Percentiles rank a stretch among this genome's conserved stretches.
phyloP scores from a whole-genome alignment of 2,113 vertebrate genomes.

The Chamaea fasciata region DNA sequence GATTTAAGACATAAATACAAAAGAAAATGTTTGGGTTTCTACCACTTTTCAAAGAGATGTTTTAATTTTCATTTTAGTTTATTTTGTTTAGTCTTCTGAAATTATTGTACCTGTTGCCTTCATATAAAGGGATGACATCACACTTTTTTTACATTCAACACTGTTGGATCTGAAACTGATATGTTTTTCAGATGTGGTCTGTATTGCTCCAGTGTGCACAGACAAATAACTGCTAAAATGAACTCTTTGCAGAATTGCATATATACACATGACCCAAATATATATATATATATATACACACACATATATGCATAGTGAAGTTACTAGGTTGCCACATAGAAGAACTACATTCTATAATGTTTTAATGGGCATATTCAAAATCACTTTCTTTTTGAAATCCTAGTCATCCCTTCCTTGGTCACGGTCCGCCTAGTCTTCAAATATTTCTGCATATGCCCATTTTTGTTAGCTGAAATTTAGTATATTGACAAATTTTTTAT shows the following conservation, averaged over 20 bases:
- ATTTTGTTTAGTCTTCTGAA: not conserved
- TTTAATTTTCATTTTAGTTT: not conserved
- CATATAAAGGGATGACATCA: not conserved
- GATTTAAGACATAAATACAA: not conserved
- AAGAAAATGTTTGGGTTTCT: not conserved
- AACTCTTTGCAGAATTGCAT: not conserved
- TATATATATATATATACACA: not conserved
- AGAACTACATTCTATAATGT: not conserved
- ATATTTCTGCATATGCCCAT: not conserved
- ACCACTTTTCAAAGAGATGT: not conserved
- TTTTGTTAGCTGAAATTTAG: not conserved
- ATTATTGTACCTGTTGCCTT: not conserved
- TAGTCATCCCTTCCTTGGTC: not conserved
- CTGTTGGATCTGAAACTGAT: not conserved
- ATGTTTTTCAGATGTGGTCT: not conserved
- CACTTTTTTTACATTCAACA: not conserved
- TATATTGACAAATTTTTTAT: not conserved
- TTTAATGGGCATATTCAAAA: not conserved
- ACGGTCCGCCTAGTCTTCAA: not conserved
- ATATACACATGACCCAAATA: not conserved
- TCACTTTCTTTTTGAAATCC: not conserved
- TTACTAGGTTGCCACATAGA: not conserved
- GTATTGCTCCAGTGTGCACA: accelerated
- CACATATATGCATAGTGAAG: not conserved
- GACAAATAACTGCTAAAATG: not conserved